Base-by-base conservation (phyloP, 2,113 vertebrate genomes). In the Trematomus loennbergii region DNA sequence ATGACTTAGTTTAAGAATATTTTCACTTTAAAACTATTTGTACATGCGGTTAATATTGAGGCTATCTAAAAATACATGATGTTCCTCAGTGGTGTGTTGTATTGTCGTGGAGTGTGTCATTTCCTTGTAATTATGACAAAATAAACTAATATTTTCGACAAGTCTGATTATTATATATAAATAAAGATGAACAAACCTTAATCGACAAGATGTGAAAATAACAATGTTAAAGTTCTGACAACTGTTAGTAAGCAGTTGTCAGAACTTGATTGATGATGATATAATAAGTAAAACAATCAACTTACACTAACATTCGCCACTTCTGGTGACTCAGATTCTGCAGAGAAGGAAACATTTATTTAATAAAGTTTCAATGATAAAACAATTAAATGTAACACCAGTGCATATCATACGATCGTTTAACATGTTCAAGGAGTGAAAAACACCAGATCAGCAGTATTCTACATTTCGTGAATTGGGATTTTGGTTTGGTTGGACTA, bases 291-390 rank as follows among this genome's bases (percentile, higher is more conserved):
- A 40, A 7, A 43, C 25, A 25, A 11, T 50, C 4, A 49, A 40
- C 74, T 68, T 59, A 94, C 94, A 89, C 88, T 93, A 9, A 25
- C 9, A 15, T 82, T 33, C 12, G 91, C 87, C 13, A 83, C 88
- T 29, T 65, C 83, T 5, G 82, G 83, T 0, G 82, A 75, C 10
- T 92, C 90, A 16, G 69, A 4, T 25, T 67, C 91, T 93, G n/a
- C 29, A 82, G 8, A 76, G 11, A 64, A 1, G 18, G 17, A 0
- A 22, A 17, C 22, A 71, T 36, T 58, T 63, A 3, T 5, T 18
- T 17, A 13, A 25, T 4, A 45, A 25, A 16, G 25, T 49, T 50
- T 11, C 20, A 33, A 61, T 2, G 11, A 36, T 13, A 46, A 3
- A 54, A 40, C 20, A 0, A 1, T 58, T 8, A 20, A 20, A 60